Base-by-base conservation (phyloP, 2,113 vertebrate species). In the Centropus unirufus region DNA sequence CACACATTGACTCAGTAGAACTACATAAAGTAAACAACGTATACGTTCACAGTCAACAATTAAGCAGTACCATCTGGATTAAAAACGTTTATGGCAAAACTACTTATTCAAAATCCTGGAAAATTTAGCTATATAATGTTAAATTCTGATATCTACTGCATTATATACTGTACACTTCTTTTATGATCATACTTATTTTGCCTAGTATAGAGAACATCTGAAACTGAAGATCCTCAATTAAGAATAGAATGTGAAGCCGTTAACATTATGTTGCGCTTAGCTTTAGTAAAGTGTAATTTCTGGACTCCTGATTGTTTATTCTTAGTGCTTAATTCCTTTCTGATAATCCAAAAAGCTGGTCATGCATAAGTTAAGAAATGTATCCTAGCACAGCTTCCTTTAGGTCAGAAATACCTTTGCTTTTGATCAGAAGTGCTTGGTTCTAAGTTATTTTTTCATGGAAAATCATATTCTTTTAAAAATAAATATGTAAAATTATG, bases 61-160 rank as follows among this genome's bases (percentile, higher is more conserved):
- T 69, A 54, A 79, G 63, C 20, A 46, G n/a, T 24, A 39, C 26
- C 73, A 82, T 57, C 26, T 40, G 67, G 32, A 47, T 58, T 17
- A 62, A 87, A 95, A 92, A 51, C 18, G 64, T 23, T 5, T 8
- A n/a, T 14, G 8, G 16, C 11, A 87, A 81, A 82, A 27, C 9
- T 64, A 49, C 30, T 67, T 62, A 12, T 86, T 77, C 19, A 42
- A 64, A 83, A 75, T 42, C 68, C 30, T 20, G 12, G 22, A 62
- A 74, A 20, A 22, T 32, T 63, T 42, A 83, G 23, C 29, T 57
- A 46, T 6, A n/a, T 24, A 30, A 69, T 11, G 11, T 22, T 89
- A 73, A 83, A 51, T 64, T 80, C 64, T 3, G 6, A 51, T 34
- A 51, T 20, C 7, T 14, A 39, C 26, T 0, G 0, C 59, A 27